Evolutionary conservation across 37 sponge, comb jelly and placozoan species (phyloP).

Genomic region (Axinella damicornis): DNA sequence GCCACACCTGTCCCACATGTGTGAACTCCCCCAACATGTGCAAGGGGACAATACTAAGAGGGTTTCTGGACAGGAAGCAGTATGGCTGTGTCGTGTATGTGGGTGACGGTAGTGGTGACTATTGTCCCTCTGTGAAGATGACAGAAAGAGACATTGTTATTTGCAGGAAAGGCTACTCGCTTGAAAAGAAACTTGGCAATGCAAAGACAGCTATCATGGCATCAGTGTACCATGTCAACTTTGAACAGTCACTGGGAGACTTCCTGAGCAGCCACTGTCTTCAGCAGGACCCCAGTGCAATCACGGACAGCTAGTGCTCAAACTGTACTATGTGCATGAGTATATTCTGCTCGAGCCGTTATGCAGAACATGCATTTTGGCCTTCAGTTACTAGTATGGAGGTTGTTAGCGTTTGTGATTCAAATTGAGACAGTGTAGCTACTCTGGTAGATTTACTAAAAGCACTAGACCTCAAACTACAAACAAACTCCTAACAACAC

Average conservation of each 20-base stretch:
- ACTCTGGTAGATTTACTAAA: too few species aligned
- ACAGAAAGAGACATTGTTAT: conserved; percentile 53
- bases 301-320: too few species aligned
- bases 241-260: conserved; percentile 22
- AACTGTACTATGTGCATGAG: too few species aligned
- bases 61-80: background rate
- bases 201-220: conserved; percentile 2
- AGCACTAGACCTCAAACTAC: too few species aligned
- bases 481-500: too few species aligned
- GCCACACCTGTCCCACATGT: conserved; percentile 62
- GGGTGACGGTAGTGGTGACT: conserved; percentile 80
- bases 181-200: conserved; percentile 32
- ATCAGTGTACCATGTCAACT: conserved; percentile 34
- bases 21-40: conserved; percentile 69
- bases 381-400: too few species aligned
- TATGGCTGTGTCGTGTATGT: conserved; percentile 68
- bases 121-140: conserved; percentile 57
- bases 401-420: too few species aligned
- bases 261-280: background rate
- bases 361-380: too few species aligned
- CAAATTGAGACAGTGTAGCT: too few species aligned
- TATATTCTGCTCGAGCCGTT: too few species aligned
- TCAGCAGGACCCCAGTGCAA: too few species aligned
- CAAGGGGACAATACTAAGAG: conserved; percentile 66
- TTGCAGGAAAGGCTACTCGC: conserved; percentile 68